phyloP scores from a whole-genome alignment of 2,888 invertebrate genomes.

The Oxyscelio sp. region DNA sequence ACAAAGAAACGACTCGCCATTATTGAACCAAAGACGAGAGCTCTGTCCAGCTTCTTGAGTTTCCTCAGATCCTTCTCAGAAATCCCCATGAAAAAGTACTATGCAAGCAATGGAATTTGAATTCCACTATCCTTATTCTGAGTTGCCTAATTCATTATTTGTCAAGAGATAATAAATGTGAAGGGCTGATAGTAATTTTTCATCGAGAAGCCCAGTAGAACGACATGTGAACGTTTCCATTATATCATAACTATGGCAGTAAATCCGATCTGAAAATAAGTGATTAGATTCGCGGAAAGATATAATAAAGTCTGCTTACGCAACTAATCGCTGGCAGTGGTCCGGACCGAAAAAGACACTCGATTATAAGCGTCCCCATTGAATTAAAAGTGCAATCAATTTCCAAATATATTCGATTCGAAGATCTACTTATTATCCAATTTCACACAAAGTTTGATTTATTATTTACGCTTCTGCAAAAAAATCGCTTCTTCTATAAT shows the following conservation, averaged over 20 bases:
- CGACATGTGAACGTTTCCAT: constrained; percentile 58
- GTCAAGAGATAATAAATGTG: constrained; percentile 23
- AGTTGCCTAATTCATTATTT: constrained; percentile 30
- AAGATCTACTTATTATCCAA: constrained; percentile 46
- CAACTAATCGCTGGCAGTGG: constrained; percentile 76
- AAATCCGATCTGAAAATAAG: constrained; percentile 73
- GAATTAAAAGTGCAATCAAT: constrained; percentile 64
- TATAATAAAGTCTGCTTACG: constrained; percentile 52
- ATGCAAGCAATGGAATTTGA: not conserved
- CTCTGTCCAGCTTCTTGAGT: too few species aligned
- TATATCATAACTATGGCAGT: constrained; percentile 81
- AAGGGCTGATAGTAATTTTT: constrained; percentile 53
- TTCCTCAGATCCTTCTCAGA: constrained; percentile 53
- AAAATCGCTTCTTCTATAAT: not conserved
- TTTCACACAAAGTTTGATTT: constrained; percentile 58
- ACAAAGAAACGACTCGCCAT: too few species aligned
- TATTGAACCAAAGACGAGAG: too few species aligned
- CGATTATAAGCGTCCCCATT: constrained; percentile 38
- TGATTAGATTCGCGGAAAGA: constrained; percentile 66
- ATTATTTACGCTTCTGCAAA: constrained; percentile 37
- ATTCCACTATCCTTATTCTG: not conserved
- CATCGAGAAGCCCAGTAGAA: constrained; percentile 54
- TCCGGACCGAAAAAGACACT: constrained; percentile 60
- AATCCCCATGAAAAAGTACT: constrained; percentile 61
- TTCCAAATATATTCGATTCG: constrained; percentile 36